Evolutionary conservation across 2,797 vertebrate species (phyloP).

Genomic region (Prunella strophiata): DNA sequence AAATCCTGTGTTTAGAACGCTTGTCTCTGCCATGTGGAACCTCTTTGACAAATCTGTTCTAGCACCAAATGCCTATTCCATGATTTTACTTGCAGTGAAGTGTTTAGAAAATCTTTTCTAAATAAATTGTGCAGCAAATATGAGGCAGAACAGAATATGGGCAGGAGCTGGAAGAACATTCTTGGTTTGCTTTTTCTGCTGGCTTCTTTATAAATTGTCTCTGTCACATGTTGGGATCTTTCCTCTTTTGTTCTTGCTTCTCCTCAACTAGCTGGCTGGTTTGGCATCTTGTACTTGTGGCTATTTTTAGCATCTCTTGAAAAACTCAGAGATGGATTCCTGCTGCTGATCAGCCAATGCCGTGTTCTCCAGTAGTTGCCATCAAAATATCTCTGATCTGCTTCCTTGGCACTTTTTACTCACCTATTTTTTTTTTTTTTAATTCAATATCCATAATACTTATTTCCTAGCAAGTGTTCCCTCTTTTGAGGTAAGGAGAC

Average conservation of each 20-base stretch:
- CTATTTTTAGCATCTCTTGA: slow-evolving; percentile 56
- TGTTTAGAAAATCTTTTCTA: background rate
- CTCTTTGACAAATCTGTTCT: background rate
- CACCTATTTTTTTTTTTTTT: background rate
- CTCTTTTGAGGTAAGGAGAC: background rate
- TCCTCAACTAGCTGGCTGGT: background rate
- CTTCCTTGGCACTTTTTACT: background rate
- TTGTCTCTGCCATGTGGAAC: background rate
- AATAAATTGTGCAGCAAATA: background rate
- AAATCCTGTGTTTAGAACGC: background rate
- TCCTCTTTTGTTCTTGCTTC: slow-evolving; percentile 47
- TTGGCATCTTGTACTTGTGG: background rate
- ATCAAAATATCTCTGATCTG: background rate
- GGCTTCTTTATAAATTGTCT: background rate
- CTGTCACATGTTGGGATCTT: background rate
- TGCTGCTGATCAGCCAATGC: background rate
- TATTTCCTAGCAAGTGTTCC: background rate
- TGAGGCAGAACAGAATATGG: background rate
- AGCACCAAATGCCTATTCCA: background rate
- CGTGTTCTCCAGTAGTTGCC: background rate
- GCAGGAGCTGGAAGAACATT: background rate
- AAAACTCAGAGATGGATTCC: slow-evolving; percentile 47
- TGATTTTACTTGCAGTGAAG: background rate
- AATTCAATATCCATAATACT: background rate
- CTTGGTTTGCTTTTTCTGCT: background rate